Base-by-base conservation (phyloP, 2,888 invertebrate species). In the Strigamia transsilvanica region DNA sequence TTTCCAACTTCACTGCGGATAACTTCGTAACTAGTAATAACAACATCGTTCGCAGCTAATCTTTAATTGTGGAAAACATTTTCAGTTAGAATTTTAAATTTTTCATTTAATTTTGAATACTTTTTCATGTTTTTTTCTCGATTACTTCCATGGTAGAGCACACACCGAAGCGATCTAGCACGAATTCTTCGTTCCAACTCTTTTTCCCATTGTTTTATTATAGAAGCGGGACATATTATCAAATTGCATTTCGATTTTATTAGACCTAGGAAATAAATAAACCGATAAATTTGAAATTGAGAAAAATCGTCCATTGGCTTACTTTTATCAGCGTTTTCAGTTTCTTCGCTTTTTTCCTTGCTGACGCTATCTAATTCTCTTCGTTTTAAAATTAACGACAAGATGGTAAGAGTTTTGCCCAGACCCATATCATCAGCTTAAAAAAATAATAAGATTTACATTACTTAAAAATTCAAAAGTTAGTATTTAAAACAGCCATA, bases 211-310 rank as follows among this genome's bases (percentile, higher is more conserved):
- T 99, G 98, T 85, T 93, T 92, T 82, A 98, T 89, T 79, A 99
- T 91, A 73, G 95, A 95, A 2, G 98, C 96, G 0, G 98, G 98
- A 86, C 97, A 96, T 1, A 99, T 92, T 0, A 99, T 93, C n/a
- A 99, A 89, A 0, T 94, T 95, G 23, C 93, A 93, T 13, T 93
- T 80, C 21, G 86, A 85, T 0, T 84, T 84, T 56, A 85, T 84
- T 0, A 85, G 81, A 6, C 82, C 82, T 83, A 41, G 38, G 41
- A 18, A 79, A 77, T 21, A 12, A 13, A 21, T n/a, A 61, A 46
- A 82, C 46, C 84, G 79, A 38, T 66, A 66, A 66, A 23, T 66
- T 21, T 21, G 18, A 66, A 66, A 21, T 3, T 46, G n/a, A 46
- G 6, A 12, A 66, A 21, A 66, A 6, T 21, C 23, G 12, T 18